Conservation (phyloP, 2,888 invertebrate species). For the Lysandra bellargus region DNA sequence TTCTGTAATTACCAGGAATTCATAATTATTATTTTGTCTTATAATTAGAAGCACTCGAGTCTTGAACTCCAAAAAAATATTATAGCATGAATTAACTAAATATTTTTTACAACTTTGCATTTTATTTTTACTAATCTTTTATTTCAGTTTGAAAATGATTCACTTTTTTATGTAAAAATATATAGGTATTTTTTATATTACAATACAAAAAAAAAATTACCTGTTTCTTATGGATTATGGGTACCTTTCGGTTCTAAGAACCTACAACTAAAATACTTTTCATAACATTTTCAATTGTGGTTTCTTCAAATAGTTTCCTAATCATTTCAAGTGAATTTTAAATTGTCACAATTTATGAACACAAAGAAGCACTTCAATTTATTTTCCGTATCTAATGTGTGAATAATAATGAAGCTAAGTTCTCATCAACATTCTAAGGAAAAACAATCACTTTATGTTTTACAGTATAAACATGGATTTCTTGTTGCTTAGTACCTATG, state of each 20-base stretch:
- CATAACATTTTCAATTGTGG: not conserved
- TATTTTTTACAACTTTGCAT: too few species aligned
- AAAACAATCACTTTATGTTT: not conserved
- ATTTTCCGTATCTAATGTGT: not conserved
- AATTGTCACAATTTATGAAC: not conserved
- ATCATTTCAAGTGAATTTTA: not conserved
- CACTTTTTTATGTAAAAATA: not conserved
- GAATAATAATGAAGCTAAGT: not conserved
- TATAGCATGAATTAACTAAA: too few species aligned
- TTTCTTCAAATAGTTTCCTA: not conserved
- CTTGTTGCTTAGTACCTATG: not conserved
- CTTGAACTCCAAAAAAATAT: too few species aligned
- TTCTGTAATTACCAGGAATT: too few species aligned
- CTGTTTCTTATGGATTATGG: not conserved
- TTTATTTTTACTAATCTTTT: too few species aligned
- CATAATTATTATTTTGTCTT: too few species aligned
- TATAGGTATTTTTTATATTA: not conserved
- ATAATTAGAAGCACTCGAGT: too few species aligned
- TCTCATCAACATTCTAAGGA: slow-evolving; percentile 3
- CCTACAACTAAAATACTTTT: not conserved
- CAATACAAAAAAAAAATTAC: not conserved
- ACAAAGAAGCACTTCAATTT: not conserved
- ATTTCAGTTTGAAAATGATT: not conserved
- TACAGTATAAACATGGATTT: slow-evolving; percentile 1
- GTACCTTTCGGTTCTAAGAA: not conserved